Evolutionary conservation across 2,113 vertebrate species (phyloP).

Genomic region (Crotophaga sulcirostris): DNA sequence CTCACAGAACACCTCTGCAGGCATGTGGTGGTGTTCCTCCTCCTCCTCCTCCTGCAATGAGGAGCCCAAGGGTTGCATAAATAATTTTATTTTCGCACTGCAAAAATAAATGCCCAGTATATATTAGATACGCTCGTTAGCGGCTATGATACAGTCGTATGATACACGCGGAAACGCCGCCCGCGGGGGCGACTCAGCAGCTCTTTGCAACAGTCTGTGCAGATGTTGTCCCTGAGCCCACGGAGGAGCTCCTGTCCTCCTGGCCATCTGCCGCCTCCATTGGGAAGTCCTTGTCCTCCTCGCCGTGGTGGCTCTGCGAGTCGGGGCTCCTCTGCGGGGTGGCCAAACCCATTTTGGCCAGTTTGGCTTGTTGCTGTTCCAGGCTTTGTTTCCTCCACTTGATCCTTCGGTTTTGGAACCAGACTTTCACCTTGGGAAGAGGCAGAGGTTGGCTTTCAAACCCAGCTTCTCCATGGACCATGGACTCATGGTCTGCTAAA

Average conservation of each 20-base stretch:
- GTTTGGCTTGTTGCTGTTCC: constrained; percentile 62
- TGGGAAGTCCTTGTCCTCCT: constrained; percentile 73
- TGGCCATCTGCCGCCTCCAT: constrained; percentile 29
- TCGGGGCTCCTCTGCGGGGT: background rate
- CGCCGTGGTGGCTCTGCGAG: background rate
- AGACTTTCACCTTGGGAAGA: constrained; percentile 70
- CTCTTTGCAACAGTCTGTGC: background rate
- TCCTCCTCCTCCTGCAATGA: background rate
- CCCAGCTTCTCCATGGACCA: background rate
- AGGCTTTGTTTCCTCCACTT: constrained; percentile 75
- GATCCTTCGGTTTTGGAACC: constrained; percentile 77
- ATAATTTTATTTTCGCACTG: constrained; percentile 24
- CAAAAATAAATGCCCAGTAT: background rate
- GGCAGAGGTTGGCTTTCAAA: background rate
- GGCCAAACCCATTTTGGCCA: background rate
- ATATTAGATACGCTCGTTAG: background rate
- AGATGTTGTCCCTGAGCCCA: background rate
- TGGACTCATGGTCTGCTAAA: background rate
- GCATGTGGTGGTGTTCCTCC: rapidly evolving
- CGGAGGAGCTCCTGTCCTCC: background rate
- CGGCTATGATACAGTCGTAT: background rate
- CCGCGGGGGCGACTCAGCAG: background rate
- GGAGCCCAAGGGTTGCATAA: background rate
- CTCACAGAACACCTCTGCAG: background rate
- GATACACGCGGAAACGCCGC: rapidly evolving